These are phyloP conservation scores for Litocranius walleri DNA, from an alignment of 2,113 vertebrate species.

Conservation along the genomic window DNA sequence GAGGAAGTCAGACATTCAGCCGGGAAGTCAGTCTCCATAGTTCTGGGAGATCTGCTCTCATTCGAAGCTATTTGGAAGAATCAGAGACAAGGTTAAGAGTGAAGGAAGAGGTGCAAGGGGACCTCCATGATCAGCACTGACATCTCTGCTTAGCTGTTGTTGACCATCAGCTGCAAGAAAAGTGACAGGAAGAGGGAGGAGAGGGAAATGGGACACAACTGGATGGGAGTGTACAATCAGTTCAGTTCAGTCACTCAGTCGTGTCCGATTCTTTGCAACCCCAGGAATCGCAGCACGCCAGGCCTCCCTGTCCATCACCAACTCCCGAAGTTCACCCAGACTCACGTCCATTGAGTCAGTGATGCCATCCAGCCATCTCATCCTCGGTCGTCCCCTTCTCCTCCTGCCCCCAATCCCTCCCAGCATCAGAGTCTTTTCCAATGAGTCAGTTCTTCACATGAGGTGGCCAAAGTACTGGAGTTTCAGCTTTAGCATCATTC, in stretches of 20 bases:
- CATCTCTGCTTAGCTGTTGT: neutral
- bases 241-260: too few species aligned
- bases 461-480: too few species aligned
- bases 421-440: too few species aligned
- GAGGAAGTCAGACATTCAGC: neutral
- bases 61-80: neutral
- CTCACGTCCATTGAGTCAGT: rapidly evolving
- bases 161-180: neutral
- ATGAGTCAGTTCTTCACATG: too few species aligned
- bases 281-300: too few species aligned
- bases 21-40: neutral
- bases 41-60: neutral
- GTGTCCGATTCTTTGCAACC: too few species aligned
- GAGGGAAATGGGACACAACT: neutral
- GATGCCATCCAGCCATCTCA: too few species aligned
- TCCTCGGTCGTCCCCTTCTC: too few species aligned
- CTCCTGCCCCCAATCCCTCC: too few species aligned
- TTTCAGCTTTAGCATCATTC: too few species aligned
- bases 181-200: neutral
- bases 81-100: neutral
- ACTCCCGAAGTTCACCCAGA: too few species aligned
- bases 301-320: too few species aligned
- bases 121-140: rapidly evolving
- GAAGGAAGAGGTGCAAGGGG: neutral
- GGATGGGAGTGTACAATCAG: rapidly evolving